Evolutionary conservation across 2,113 vertebrate species (phyloP), one percentile per base, ranked within the genome.

Genomic region (Micronisus gabar): DNA sequence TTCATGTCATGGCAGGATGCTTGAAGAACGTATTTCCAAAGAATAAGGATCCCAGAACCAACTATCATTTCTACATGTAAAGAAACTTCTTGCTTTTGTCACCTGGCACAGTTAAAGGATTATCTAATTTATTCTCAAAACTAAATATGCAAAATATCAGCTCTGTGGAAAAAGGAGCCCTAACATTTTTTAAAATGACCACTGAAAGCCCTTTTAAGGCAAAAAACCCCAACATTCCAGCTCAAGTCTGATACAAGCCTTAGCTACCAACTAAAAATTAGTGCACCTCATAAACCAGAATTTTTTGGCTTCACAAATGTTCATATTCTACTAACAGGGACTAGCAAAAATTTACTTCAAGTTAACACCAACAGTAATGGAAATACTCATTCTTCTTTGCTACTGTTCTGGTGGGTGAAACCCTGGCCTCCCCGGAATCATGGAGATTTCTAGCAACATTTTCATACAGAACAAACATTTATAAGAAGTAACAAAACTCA

Each of bases 1-100:
- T 93, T 97, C 96, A 97, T 94, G 96, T 95, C 93, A 91, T 73
- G 88, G 93, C 96, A 97, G 93, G 95, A 96, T 75, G 95, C 81
- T 96, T 82, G 19, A 88, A 95, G 81, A 53, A 19, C 78, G 4
- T 75, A 82, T 80, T 96, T 96, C 73, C 81, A 94, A 92, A 94
- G 43, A 93, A 13, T 45, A 75, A 88, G 72, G 56, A 96, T 81
- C 59, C 36, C 86, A 87, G 70, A 65, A 93, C 55, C 53, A 82
- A 22, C 58, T 87, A 72, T n/a, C 58, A 82, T 26, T 93, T 95
- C 73, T 80, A 80, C 36, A 53, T 27, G 32, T 45, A 93, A 86
- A 93, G 75, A 74, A 88, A 78, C 52, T 67, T 89, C 68, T 79
- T 59, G 68, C 17, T 52, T 92, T 88, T 87, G 73, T 84, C 88